Percentiles rank a stretch among this genome's conserved stretches.
These are phyloP conservation scores for Notolepis coatsorum DNA, from an alignment of 2,797 vertebrate species.

Conservation along the genomic window DNA sequence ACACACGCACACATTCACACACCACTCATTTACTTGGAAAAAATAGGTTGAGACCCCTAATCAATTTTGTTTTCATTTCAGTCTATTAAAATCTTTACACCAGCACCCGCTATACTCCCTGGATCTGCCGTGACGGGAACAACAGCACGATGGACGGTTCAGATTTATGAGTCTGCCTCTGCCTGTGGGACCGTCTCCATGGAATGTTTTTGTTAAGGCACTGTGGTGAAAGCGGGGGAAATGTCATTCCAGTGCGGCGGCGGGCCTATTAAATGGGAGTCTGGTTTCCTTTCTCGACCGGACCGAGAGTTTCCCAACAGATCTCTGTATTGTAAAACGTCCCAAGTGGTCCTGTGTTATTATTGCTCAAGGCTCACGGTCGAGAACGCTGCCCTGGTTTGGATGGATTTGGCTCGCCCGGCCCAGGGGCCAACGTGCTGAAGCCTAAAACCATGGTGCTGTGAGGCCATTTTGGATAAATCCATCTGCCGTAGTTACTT, in stretches of 20 bases:
- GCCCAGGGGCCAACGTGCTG: no score
- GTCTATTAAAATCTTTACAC: neutral
- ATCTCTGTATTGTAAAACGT: no score
- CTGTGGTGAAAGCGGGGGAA: constrained; percentile 25
- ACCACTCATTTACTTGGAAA: constrained; percentile 23
- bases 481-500: no score
- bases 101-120: neutral
- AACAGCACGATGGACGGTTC: no score
- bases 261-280: constrained; percentile 27
- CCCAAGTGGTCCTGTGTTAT: no score
- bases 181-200: constrained; percentile 48
- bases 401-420: no score
- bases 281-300: constrained; percentile 8
- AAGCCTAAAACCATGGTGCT: no score
- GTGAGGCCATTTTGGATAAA: no score
- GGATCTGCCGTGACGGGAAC: constrained; percentile 42
- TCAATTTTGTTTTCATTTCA: constrained; percentile 15
- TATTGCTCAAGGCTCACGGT: no score
- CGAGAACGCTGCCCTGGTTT: no score
- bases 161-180: constrained; percentile 68
- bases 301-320: neutral
- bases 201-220: constrained; percentile 71
- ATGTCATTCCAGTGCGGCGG: constrained; percentile 14
- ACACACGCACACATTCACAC: no score
- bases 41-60: constrained; percentile 16